A percentile compares a stretch with the other conserved stretches of the same genome.
phyloP scores from a whole-genome alignment of 2,797 vertebrate species.

The Fistularia tabacaria region DNA sequence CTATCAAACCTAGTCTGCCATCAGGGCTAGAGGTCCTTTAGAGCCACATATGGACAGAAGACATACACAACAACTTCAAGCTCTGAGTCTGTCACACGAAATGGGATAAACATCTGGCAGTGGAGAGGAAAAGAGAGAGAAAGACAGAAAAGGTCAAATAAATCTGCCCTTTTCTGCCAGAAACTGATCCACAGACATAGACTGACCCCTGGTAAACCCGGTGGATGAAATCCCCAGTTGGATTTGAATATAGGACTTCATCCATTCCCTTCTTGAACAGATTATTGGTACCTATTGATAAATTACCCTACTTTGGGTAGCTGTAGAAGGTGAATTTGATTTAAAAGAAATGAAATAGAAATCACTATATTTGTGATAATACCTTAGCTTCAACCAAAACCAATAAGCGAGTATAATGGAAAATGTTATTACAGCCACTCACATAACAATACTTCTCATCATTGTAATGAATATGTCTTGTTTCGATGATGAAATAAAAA shows the following conservation, averaged over 20 bases:
- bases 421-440: no score
- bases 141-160: slow-evolving; percentile 57
- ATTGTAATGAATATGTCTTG: no score
- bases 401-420: no score
- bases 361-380: no score
- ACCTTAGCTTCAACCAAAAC: no score
- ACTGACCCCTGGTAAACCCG: slow-evolving; percentile 35
- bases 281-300: no score
- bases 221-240: slow-evolving; percentile 46
- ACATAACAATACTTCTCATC: no score
- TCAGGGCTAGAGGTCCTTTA: slow-evolving; percentile 33
- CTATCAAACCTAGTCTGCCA: slow-evolving; percentile 55
- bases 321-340: neutral
- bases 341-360: no score
- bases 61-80: slow-evolving; percentile 21
- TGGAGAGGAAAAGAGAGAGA: slow-evolving; percentile 26
- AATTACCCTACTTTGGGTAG: neutral
- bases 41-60: slow-evolving; percentile 29
- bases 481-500: no score
- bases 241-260: slow-evolving; percentile 52
- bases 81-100: slow-evolving; percentile 46
- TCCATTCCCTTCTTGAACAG: no score
- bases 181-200: slow-evolving; percentile 63
- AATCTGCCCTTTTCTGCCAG: slow-evolving; percentile 57
- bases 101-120: slow-evolving; percentile 58